Conservation (phyloP, 2,797 vertebrate species). For the Ctenosaura bakeri region DNA sequence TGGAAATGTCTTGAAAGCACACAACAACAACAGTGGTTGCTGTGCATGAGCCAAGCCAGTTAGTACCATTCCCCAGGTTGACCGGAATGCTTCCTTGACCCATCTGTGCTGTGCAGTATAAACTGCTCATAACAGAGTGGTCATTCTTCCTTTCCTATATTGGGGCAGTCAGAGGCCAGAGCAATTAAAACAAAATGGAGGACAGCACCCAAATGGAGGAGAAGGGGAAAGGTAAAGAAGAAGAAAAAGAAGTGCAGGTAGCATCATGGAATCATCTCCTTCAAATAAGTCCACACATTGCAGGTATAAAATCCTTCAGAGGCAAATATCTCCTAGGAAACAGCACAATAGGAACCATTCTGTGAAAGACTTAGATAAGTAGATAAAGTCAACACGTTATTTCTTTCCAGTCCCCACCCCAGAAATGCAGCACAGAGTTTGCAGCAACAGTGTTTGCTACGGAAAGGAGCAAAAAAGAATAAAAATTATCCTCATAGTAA, state of each 20-base stretch:
- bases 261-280: background rate
- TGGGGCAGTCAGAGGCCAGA: background rate
- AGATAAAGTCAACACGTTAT: background rate
- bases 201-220: background rate
- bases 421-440: background rate
- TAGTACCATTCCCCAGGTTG: background rate
- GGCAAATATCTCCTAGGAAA: background rate
- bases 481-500: background rate
- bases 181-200: background rate
- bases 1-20: too few species aligned
- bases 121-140: background rate
- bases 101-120: background rate
- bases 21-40: too few species aligned
- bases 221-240: background rate
- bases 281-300: background rate
- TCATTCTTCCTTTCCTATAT: too few species aligned
- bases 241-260: background rate
- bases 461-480: background rate
- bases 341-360: background rate
- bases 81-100: background rate
- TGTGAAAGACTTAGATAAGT: background rate
- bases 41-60: background rate
- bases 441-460: background rate
- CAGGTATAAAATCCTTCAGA: background rate
- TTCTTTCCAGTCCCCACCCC: background rate